Evolutionary conservation across 2,888 invertebrate genomes (phyloP).

Genomic region (Mythimna lalbum): DNA sequence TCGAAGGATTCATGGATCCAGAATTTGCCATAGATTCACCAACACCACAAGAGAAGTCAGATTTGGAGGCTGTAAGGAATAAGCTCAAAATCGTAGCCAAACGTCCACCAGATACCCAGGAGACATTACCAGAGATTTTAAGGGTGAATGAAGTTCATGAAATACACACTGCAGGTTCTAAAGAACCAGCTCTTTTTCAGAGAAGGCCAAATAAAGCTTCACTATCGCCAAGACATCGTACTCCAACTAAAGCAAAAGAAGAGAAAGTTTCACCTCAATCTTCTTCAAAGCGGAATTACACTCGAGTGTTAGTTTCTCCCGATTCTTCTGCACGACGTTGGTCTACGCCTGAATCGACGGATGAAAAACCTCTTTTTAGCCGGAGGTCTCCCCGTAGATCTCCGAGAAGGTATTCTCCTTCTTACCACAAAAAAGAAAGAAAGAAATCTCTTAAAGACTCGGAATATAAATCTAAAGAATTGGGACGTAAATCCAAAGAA

Average conservation of each 20-base stretch:
- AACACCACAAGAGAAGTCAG: slow-evolving; percentile 65
- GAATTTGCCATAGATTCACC: slow-evolving; percentile 62
- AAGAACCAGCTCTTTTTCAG: slow-evolving; percentile 86
- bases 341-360: slow-evolving; percentile 56
- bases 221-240: slow-evolving; percentile 61
- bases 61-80: slow-evolving; percentile 78
- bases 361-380: slow-evolving; percentile 77
- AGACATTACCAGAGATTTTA: slow-evolving; percentile 83
- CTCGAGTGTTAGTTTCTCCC: slow-evolving; percentile 85
- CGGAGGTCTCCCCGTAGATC: slow-evolving; percentile 76
- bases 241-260: slow-evolving; percentile 48
- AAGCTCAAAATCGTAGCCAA: slow-evolving; percentile 80
- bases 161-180: slow-evolving; percentile 79
- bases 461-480: slow-evolving; percentile 72
- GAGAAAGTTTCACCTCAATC: slow-evolving; percentile 44
- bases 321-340: slow-evolving; percentile 71
- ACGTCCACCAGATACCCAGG: slow-evolving; percentile 68
- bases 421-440: slow-evolving; percentile 79
- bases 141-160: slow-evolving; percentile 79
- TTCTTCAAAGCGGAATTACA: slow-evolving; percentile 76
- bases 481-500: slow-evolving; percentile 71
- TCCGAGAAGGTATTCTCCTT: slow-evolving; percentile 73
- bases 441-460: slow-evolving; percentile 75
- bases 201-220: slow-evolving; percentile 79
- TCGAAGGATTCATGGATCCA: slow-evolving; percentile 23